These are phyloP conservation scores for Furcula furcula DNA, from an alignment of 2,888 invertebrate genomes.

Conservation along the genomic window DNA sequence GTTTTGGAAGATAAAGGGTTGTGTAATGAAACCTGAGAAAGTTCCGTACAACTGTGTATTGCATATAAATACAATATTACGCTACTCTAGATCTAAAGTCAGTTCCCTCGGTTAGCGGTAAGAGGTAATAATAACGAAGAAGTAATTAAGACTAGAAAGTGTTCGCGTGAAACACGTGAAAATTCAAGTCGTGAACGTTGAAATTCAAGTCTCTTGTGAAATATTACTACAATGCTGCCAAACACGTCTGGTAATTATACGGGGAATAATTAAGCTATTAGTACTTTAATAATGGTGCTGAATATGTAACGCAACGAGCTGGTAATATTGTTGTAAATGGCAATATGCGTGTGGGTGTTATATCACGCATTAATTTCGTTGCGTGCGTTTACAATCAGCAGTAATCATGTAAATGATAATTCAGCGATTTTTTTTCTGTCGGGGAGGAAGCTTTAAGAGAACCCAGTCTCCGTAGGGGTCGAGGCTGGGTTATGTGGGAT, in stretches of 20 bases:
- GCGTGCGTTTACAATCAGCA: too few relatives aligned
- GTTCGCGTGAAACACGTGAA: conserved; percentile 9
- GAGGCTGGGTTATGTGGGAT: too few relatives aligned
- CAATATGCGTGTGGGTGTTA: too few relatives aligned
- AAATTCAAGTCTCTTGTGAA: conserved; percentile 15
- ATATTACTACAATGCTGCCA: conserved; percentile 9
- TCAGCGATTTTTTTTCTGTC: too few relatives aligned
- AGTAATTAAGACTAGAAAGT: conserved; percentile 17
- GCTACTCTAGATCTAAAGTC: conserved; percentile 16
- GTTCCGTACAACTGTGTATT: conserved; percentile 23
- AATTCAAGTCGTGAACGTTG: too few relatives aligned
- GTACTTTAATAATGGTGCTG: conserved; percentile 9
- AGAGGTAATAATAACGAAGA: conserved; percentile 14
- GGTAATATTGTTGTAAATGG: conserved; percentile 6
- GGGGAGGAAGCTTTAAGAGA: too few relatives aligned
- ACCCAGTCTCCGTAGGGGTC: too few relatives aligned
- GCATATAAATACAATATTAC: conserved; percentile 20
- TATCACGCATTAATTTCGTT: too few relatives aligned
- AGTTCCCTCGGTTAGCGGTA: conserved; percentile 3
- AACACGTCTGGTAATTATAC: conserved; percentile 4
- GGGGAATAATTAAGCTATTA: conserved; percentile 14
- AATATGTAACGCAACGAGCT: conserved; percentile 13
- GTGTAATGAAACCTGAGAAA: conserved; percentile 24
- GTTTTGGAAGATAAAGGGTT: conserved; percentile 23
- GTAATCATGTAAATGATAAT: too few relatives aligned